These are phyloP conservation scores for Scelioninae gen. 1 DNA, from an alignment of 2,888 invertebrate genomes.

Conservation along the genomic window DNA sequence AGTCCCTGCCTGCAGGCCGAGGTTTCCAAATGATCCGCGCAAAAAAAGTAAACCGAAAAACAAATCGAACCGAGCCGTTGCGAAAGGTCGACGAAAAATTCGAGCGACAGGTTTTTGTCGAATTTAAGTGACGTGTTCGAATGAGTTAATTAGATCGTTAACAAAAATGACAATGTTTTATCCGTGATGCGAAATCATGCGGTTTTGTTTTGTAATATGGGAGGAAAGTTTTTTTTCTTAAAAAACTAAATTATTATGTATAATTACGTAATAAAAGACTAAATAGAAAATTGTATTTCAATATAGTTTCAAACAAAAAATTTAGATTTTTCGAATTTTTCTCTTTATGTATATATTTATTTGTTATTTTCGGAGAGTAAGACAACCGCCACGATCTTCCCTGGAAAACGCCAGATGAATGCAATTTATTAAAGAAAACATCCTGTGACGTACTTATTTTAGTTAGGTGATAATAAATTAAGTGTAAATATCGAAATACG, in stretches of 20 bases:
- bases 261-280: no score
- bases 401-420: slow-evolving; percentile 30
- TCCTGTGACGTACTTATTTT: slow-evolving; percentile 58
- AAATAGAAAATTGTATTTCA: no score
- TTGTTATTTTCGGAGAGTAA: slow-evolving; percentile 4
- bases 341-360: slow-evolving; percentile 1
- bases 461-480: slow-evolving; percentile 67
- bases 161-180: slow-evolving; percentile 9
- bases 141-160: slow-evolving; percentile 11
- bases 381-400: slow-evolving; percentile 41
- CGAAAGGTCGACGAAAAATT: slow-evolving; percentile 3
- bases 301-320: no score
- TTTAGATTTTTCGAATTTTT: background rate
- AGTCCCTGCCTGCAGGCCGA: slow-evolving; percentile 23
- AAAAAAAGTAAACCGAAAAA: slow-evolving; percentile 1
- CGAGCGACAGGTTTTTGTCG: no score
- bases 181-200: slow-evolving; percentile 7
- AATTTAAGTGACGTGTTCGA: background rate
- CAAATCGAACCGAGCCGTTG: background rate
- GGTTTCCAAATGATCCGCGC: slow-evolving; percentile 13
- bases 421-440: slow-evolving; percentile 36
- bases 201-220: background rate
- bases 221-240: no score
- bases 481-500: slow-evolving; percentile 69
- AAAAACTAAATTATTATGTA: no score